Evolutionary conservation across 2,797 vertebrate species (phyloP), one percentile per base, ranked within the genome.

Genomic region (Xenentodon cancila): DNA sequence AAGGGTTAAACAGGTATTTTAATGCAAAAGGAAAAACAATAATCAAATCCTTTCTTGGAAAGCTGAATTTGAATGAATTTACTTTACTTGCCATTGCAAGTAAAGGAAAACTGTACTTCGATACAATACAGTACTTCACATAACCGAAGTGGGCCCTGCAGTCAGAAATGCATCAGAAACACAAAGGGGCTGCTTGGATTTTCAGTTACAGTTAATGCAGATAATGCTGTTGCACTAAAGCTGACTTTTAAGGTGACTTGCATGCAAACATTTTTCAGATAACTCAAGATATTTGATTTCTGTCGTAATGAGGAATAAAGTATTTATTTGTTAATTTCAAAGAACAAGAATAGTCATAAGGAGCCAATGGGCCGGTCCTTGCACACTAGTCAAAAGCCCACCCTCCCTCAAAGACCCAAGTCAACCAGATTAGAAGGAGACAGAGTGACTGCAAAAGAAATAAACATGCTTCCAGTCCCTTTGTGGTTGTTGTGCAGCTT

Each of bases 211-310:
- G 12, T 40, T 40, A 3, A 40, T 40, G 37, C 3, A 13, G 37
- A 40, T 40, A 40, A 15, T 15, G 30, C 7, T 5, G 16, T 15
- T 40, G 13, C 37, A 40, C 4, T 40, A 15, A 13, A 40, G 12
- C n/a, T 22, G 16, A n/a, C 22, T 5, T n/a, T 18, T 17, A 52
- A 30, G 9, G 12, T 1, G n/a, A n/a, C n/a, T n/a, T n/a, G 9
- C 37, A 40, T 25, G 62, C 19, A 49, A 68, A 56, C 52, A 48
- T 15, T 44, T 64, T 54, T 16, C 7, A 3, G 4, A 5, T 16
- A 19, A 11, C 48, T 63, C 13, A 37, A n/a, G 17, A 9, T 53
- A 1, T n/a, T 22, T 56, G 9, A 3, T 42, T 42, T 40, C 17
- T 63, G 53, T 52, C 45, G 20, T 7, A 40, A 2, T 1, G 12